Evolutionary conservation across 64 coral and sea anemone genomes (phyloP), one percentile per base, ranked within the genome.

Genomic region (Montipora cactus): DNA sequence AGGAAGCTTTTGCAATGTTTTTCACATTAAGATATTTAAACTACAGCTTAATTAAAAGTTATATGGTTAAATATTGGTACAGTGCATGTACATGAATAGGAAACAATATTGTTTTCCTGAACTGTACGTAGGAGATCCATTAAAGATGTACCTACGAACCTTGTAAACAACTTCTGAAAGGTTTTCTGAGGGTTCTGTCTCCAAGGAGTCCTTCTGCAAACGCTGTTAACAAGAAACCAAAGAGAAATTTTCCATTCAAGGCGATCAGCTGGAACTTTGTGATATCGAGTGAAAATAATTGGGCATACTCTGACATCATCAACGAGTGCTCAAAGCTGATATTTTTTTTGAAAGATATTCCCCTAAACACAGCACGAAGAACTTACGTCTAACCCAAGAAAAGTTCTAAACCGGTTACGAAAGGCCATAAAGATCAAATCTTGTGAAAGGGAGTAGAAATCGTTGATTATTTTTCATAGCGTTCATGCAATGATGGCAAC

Each of bases 321-420:
- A 37, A 37, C 37, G 37, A 37, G 37, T 37, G 37, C 37, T 37
- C 37, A 44, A 58, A 79, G 64, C 61, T 7, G 28, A 8, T 48
- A 75, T 52, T 79, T 64, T 22, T 20, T 4, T 21, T 12, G 12
- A 51, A 22, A 84, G 8, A 84, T 37, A n/a, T 76, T 25, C 47
- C 3, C 21, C 5, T 12, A 64, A 64, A 64, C 61, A 44, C 52
- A 22, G 44, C 28, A 84, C 44, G 68, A 49, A 61, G 3, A 28
- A 91, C 95, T 91, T 86, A 97, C 95, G 67, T 94, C 93, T 73
- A 94, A 74, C 23, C 95, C 89, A 57, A 97, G 84, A 49, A 97
- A 92, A 53, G 92, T 91, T 13, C 92, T 77, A 83, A 97, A 87
- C 77, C 92, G 92, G 59, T 94, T 89, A 22, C 95, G 80, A 2